Evolutionary conservation across 2,888 invertebrate species (phyloP).

Genomic region (Aproaerema taeniolella): DNA sequence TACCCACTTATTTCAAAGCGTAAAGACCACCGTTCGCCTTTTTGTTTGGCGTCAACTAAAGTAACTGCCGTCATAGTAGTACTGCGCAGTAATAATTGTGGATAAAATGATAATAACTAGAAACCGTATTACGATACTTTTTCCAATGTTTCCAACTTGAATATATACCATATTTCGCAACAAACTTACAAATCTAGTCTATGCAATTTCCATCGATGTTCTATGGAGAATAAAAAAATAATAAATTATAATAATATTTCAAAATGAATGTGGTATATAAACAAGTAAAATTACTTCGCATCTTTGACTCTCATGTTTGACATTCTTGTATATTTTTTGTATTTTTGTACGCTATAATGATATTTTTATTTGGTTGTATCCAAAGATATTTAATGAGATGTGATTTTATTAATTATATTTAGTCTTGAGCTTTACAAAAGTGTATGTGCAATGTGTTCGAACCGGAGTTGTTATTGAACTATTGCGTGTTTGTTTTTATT

Average conservation of each 20-base stretch:
- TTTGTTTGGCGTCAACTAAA: too few species aligned
- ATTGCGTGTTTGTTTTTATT: slow-evolving; percentile 50
- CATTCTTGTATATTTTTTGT: slow-evolving; percentile 69
- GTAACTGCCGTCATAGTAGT: too few species aligned
- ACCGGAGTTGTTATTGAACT: slow-evolving; percentile 35
- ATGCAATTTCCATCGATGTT: slow-evolving; percentile 27
- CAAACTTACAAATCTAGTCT: slow-evolving; percentile 33
- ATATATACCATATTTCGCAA: slow-evolving; percentile 26
- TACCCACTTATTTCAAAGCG: too few species aligned
- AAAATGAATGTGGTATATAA: slow-evolving; percentile 24
- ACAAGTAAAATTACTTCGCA: slow-evolving; percentile 30
- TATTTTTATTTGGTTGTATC: slow-evolving; percentile 67
- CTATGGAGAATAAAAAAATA: slow-evolving; percentile 14
- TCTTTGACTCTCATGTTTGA: slow-evolving; percentile 36
- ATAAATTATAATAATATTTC: slow-evolving; percentile 14
- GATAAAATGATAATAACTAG: too few species aligned
- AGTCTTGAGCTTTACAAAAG: slow-evolving; percentile 69
- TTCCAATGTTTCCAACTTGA: too few species aligned
- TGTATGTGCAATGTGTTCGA: slow-evolving; percentile 58
- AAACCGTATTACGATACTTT: too few species aligned
- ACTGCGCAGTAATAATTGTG: too few species aligned
- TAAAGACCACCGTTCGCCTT: too few species aligned
- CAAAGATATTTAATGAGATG: slow-evolving; percentile 76
- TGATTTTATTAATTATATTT: slow-evolving; percentile 70
- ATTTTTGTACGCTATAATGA: slow-evolving; percentile 69